Conservation (phyloP, 2,888 invertebrate genomes). For the Sylvicola fuscatus region DNA sequence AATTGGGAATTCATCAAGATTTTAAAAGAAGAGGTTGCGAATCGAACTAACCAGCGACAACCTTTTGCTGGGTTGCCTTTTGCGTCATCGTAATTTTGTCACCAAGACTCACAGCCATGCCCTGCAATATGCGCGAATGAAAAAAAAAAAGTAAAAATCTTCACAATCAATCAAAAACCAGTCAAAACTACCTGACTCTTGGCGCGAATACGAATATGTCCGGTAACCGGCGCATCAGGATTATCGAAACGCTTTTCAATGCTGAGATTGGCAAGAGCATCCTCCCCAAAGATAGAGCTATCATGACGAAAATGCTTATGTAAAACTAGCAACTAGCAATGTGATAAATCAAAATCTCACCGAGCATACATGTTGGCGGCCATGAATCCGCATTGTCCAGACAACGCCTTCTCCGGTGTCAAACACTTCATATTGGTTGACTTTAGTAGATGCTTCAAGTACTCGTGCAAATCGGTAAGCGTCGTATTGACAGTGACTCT, state of each 20-base stretch:
- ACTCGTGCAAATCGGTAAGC: slow-evolving; percentile 80
- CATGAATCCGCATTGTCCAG: slow-evolving; percentile 98
- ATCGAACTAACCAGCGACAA: too few relatives aligned
- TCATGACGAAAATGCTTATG: not conserved
- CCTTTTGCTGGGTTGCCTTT: slow-evolving; percentile 36
- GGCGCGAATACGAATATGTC: slow-evolving; percentile 93
- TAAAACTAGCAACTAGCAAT: not conserved
- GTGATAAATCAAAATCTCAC: slow-evolving; percentile 12
- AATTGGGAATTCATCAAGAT: too few relatives aligned
- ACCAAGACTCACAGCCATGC: slow-evolving; percentile 96
- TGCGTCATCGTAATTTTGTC: slow-evolving; percentile 95
- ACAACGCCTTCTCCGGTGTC: slow-evolving; percentile 89
- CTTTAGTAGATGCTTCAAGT: slow-evolving; percentile 74
- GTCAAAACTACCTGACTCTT: slow-evolving; percentile 88
- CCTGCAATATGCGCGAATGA: slow-evolving; percentile 31
- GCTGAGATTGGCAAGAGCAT: slow-evolving; percentile 95
- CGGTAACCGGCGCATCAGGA: slow-evolving; percentile 72
- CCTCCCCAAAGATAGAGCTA: slow-evolving; percentile 91
- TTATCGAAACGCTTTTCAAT: slow-evolving; percentile 89
- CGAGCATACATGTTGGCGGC: slow-evolving; percentile 97
- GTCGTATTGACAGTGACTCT: slow-evolving; percentile 83
- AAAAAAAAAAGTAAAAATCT: slow-evolving; percentile 1
- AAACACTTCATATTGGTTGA: slow-evolving; percentile 99
- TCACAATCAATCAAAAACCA: too few relatives aligned
- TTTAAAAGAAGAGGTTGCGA: too few relatives aligned